Evolutionary conservation across 2,888 invertebrate genomes (phyloP).

Genomic region (Cryptocheilus praepositus): DNA sequence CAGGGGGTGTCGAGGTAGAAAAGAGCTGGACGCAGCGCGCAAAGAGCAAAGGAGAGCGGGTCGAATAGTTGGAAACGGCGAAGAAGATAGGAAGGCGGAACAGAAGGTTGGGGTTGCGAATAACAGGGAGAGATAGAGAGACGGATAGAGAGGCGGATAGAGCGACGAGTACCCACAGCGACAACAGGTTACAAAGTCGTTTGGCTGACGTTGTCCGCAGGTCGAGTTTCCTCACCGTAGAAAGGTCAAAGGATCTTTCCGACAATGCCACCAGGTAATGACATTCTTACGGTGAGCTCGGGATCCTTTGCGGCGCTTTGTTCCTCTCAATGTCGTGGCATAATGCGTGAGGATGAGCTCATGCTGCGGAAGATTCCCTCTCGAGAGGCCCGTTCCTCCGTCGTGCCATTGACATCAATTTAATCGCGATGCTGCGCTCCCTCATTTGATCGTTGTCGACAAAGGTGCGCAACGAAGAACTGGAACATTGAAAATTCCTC

Average conservation of each 20-base stretch:
- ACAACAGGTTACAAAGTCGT: conserved; percentile 53
- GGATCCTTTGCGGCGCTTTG: conserved; percentile 19
- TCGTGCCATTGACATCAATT: no score
- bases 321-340: neutral
- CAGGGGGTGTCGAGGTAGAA: conserved; percentile 17
- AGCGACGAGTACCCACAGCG: conserved; percentile 17
- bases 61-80: neutral
- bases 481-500: no score
- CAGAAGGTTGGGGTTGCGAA: conserved; percentile 4
- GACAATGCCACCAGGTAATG: conserved; percentile 36
- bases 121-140: conserved; percentile 11
- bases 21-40: neutral
- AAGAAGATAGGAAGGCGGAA: conserved; percentile 12
- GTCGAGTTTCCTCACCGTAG: conserved; percentile 39
- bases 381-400: no score
- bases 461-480: no score
- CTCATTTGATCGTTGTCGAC: no score
- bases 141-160: conserved; percentile 6
- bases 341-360: no score
- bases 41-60: neutral
- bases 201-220: conserved; percentile 39
- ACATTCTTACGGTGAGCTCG: conserved; percentile 42
- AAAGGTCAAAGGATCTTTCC: conserved; percentile 44
- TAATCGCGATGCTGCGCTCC: no score
- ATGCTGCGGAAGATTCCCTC: no score